Base-by-base conservation (phyloP, 2,888 invertebrate genomes). In the Venusia cambrica region DNA sequence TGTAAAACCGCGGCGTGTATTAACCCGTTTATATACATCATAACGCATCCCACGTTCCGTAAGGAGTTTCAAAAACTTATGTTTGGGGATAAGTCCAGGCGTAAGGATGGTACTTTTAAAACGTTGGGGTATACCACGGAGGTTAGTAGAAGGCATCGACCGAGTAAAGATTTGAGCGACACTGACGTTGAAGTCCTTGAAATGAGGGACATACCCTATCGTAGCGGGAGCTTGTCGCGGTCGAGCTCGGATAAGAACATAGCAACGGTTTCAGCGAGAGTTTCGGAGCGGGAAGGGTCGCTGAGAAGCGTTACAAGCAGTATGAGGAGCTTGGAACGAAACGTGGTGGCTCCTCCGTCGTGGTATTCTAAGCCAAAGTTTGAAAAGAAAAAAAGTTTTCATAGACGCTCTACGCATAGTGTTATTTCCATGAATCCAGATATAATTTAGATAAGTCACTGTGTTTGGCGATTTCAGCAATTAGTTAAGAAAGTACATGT, bases 1-100 rank as follows among this genome's bases (percentile, higher is more conserved):
- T 94, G 94, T 66, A 96, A 96, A 73, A 90, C 92, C 0, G 93
- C 94, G 0, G 93, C 94, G 17, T 94, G 94, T 62, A 88, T 94
- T 39, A 94, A 96, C 75, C 95, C 95, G 0, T 94, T 93, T 59
- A 88, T 94, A 40, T 94, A 94, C 63, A 92, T 94, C 2, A 90
- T 94, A 18, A 94, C 92, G 1, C 95, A 95, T 83, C 94, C 95
- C 0, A 90, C 89, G 56, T 94, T 93, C 73, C 90, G 91, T 29
- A 85, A 87, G 44, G 93, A 93, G 63, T 74, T 90, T 11, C 71
- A 75, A 38, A 83, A 84, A 42, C 55, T 89, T 30, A 57, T 89
- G 20, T 75, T 60, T 34, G 73, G 63, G 40, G 74, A 78, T 34
- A 84, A 81, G 54, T 73, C 80, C 2, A 73, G 65, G 31, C 71